Evolutionary conservation across 2,888 invertebrate species (phyloP).

Genomic region (Rotaria magnacalcarata): DNA sequence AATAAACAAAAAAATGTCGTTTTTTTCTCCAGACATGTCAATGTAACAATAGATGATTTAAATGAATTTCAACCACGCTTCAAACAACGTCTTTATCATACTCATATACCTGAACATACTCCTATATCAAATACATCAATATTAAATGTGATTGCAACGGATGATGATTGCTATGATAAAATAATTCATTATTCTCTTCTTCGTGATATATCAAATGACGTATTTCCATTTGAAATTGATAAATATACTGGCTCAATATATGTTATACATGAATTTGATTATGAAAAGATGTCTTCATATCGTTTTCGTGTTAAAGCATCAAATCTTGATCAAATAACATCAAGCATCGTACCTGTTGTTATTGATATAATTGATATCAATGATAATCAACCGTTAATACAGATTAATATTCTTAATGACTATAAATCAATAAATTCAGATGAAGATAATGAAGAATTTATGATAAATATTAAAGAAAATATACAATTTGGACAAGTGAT

Average conservation of each 20-base stretch:
- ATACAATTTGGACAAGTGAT: neutral
- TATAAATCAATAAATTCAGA: neutral
- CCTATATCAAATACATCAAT: neutral
- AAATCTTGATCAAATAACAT: conserved; percentile 28
- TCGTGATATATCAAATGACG: neutral
- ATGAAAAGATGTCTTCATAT: conserved; percentile 35
- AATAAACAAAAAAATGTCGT: too few relatives aligned
- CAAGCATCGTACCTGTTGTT: neutral
- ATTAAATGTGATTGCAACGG: neutral
- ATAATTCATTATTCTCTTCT: neutral
- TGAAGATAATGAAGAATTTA: neutral
- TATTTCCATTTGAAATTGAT: conserved; percentile 41
- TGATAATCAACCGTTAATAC: neutral
- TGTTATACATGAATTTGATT: conserved; percentile 35
- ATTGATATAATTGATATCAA: neutral
- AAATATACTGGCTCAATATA: conserved; percentile 40
- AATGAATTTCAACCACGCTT: conserved; percentile 32
- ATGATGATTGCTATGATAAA: conserved; percentile 30
- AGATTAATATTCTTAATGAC: neutral
- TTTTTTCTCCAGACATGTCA: neutral
- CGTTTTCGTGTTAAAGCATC: conserved; percentile 44
- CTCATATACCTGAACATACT: neutral
- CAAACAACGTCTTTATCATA: conserved; percentile 10
- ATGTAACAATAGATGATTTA: neutral
- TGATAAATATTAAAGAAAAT: neutral